Base-by-base conservation (phyloP, 1,140 invertebrate genomes). In the Ladona fulva region DNA sequence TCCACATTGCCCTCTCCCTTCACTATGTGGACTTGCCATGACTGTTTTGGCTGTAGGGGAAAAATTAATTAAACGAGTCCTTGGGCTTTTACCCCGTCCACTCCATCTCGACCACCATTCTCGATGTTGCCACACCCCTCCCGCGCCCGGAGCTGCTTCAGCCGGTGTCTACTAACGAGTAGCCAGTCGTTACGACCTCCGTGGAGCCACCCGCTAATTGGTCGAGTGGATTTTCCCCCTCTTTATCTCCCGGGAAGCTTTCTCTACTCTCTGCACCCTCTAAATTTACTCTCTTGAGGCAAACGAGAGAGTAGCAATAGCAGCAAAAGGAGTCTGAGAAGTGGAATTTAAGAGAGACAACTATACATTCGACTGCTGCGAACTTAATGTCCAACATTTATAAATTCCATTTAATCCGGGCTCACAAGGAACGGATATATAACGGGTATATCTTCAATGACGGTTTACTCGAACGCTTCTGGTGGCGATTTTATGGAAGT, bases 31-130 rank as follows among this genome's bases (percentile, higher is more conserved):
- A n/a, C n/a, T n/a, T n/a, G n/a, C n/a, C n/a, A n/a, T n/a, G n/a
- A n/a, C 3, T 66, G 52, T 66, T 66, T 66, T 66, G 52, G 16
- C 52, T 66, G 16, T 12, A 12, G n/a, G 52, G 52, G 52, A 66
- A 66, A 66, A 66, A 66, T 66, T 66, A 66, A 66, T 66, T 66
- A 66, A 66, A 66, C 52, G 29, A 37, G 29, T 66, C 52, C 52
- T 22, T 12, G 14, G 16, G 14, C 52, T 22, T 19, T 22, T 66
- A 19, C 52, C 52, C 52, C 52, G 16, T 66, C 52, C n/a, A 19
- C 52, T 66, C 52, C 52, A 66, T 12, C 52, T 22, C 52, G 52
- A 66, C 52, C 52, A 12, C 16, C n/a, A n/a, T n/a, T n/a, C n/a
- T n/a, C 52, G 52, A 66, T 66, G 16, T 66, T 3, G 14, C 52